Percentiles rank a stretch among this genome's conserved stretches.
phyloP scores from a whole-genome alignment of 2,888 invertebrate species.

The Plebejus argus region DNA sequence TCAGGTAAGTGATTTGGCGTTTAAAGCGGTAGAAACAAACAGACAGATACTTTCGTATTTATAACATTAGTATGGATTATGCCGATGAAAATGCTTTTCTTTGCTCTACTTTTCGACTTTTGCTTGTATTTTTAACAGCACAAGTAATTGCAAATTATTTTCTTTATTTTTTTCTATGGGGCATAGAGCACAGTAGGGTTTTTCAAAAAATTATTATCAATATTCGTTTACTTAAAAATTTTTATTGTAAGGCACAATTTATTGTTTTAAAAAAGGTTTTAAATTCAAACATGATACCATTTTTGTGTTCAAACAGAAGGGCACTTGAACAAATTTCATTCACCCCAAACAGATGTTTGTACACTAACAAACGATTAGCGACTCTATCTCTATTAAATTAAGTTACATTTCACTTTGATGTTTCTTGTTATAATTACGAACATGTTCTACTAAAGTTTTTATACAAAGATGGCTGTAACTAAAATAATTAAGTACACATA shows the following conservation, averaged over 20 bases:
- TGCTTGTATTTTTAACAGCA: no score
- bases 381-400: not conserved
- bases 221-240: not conserved
- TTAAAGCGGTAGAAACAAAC: no score
- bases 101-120: no score
- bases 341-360: conserved; percentile 46
- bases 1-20: no score
- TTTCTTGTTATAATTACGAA: not conserved
- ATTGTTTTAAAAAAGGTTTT: not conserved
- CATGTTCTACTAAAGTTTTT: conserved; percentile 9
- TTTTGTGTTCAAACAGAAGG: conserved; percentile 42
- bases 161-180: no score
- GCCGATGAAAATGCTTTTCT: no score
- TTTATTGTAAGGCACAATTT: conserved; percentile 13
- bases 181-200: no score
- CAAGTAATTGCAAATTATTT: no score
- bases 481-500: not conserved
- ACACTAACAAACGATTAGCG: not conserved
- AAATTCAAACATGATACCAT: not conserved
- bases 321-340: conserved; percentile 62
- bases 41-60: no score
- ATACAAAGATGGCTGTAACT: not conserved
- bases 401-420: not conserved
- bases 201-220: no score
- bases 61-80: no score